Conservation (phyloP, 1,140 invertebrate species). For the Hypothenemus hampei region DNA sequence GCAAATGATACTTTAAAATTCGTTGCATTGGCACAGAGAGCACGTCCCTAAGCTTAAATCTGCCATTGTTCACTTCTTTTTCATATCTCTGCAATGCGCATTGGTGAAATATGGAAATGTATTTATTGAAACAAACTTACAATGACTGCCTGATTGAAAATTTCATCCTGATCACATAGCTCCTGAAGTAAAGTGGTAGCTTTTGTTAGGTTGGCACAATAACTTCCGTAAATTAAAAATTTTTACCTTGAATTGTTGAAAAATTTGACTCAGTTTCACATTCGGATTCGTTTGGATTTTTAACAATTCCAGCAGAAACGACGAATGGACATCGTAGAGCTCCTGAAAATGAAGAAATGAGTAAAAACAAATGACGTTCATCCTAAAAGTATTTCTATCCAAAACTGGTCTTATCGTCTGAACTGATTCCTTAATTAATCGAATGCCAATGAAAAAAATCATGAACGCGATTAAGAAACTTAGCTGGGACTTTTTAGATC, state of each 20-base stretch:
- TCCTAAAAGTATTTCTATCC: no score
- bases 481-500: no score
- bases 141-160: constrained; percentile 40
- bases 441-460: no score
- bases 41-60: constrained; percentile 90
- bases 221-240: constrained; percentile 91
- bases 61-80: constrained; percentile 88
- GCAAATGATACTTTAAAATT: constrained; percentile 93
- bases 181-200: constrained; percentile 77
- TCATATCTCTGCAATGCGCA: constrained; percentile 70
- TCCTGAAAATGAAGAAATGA: no score
- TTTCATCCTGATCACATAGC: constrained; percentile 52
- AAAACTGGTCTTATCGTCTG: no score
- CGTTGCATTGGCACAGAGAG: constrained; percentile 97
- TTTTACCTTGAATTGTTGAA: constrained; percentile 85
- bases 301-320: constrained; percentile 73
- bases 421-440: no score
- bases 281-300: constrained; percentile 57
- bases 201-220: constrained; percentile 85
- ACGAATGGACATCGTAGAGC: constrained; percentile 78
- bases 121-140: constrained; percentile 29
- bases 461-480: no score
- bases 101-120: background rate
- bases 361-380: no score
- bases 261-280: constrained; percentile 64